Percentiles rank a stretch among this genome's conserved stretches.
phyloP scores from a whole-genome alignment of 1,140 invertebrate species.

The Pissodes strobi region DNA sequence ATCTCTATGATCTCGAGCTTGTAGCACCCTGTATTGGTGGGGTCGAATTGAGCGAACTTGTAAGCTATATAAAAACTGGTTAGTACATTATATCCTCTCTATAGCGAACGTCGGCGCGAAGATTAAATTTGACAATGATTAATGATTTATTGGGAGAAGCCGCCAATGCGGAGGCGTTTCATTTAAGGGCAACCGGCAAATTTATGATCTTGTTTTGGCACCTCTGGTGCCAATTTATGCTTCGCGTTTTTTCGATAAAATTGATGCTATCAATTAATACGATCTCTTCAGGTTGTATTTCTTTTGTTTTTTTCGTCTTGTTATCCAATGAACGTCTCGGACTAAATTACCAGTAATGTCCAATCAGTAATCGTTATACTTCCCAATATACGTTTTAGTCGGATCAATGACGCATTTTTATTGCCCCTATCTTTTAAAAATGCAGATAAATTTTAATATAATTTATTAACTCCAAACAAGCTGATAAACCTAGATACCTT shows the following conservation, averaged over 20 bases:
- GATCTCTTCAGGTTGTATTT: slow-evolving; percentile 11
- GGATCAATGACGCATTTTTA: too few species aligned
- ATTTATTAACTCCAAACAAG: too few species aligned
- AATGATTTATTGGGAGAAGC: slow-evolving; percentile 24
- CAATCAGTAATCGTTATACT: too few species aligned
- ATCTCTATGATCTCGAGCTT: too few species aligned
- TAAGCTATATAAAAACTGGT: background rate
- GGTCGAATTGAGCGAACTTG: too few species aligned
- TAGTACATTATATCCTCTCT: background rate
- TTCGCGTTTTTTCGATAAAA: slow-evolving; percentile 20
- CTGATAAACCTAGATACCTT: too few species aligned
- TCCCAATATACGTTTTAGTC: too few species aligned
- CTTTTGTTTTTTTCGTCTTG: slow-evolving; percentile 4
- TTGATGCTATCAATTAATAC: slow-evolving; percentile 23
- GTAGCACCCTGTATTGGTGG: too few species aligned
- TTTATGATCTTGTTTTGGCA: slow-evolving; percentile 28
- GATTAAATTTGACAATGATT: slow-evolving; percentile 28
- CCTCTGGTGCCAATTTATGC: slow-evolving; percentile 24
- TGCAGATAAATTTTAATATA: too few species aligned
- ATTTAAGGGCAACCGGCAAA: slow-evolving; percentile 15
- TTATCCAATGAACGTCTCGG: background rate
- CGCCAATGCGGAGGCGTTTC: slow-evolving; percentile 10
- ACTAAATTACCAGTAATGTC: too few species aligned
- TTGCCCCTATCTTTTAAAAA: too few species aligned
- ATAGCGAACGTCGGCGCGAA: background rate